phyloP scores from a whole-genome alignment of 2,888 invertebrate species.

The Serripes groenlandicus region DNA sequence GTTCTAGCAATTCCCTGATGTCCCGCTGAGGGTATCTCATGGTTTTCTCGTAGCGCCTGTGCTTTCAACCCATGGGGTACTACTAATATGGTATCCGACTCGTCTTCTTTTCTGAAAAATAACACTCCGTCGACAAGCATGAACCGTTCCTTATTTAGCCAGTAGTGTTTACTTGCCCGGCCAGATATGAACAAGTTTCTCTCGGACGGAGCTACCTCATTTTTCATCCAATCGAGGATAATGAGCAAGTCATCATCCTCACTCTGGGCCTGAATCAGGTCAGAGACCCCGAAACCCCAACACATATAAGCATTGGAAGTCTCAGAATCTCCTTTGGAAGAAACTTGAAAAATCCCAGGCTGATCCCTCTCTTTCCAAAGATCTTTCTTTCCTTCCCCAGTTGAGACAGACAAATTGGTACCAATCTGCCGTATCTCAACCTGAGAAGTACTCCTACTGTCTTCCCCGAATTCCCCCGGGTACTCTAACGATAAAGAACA shows the following conservation, averaged over 20 bases:
- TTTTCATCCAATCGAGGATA: background rate
- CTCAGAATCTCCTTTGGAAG: too few species aligned
- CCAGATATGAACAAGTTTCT: background rate
- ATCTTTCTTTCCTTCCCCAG: too few species aligned
- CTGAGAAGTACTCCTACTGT: too few species aligned
- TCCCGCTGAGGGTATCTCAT: slow-evolving; percentile 36
- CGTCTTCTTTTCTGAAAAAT: background rate
- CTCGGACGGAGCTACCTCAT: background rate
- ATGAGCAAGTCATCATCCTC: slow-evolving; percentile 9
- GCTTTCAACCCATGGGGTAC: background rate
- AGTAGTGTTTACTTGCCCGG: slow-evolving; percentile 16
- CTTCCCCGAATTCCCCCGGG: too few species aligned
- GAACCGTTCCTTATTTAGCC: slow-evolving; percentile 27
- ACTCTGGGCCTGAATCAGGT: background rate
- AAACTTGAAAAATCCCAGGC: too few species aligned
- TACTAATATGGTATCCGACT: background rate
- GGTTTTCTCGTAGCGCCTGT: background rate
- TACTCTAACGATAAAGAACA: too few species aligned
- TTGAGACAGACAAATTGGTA: too few species aligned
- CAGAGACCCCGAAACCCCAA: background rate
- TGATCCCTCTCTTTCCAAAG: too few species aligned
- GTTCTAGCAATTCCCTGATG: slow-evolving; percentile 47
- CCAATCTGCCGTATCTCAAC: too few species aligned
- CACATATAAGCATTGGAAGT: too few species aligned
- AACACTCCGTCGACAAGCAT: background rate